phyloP scores from a whole-genome alignment of 2,797 vertebrate genomes.

The Lophius americanus region DNA sequence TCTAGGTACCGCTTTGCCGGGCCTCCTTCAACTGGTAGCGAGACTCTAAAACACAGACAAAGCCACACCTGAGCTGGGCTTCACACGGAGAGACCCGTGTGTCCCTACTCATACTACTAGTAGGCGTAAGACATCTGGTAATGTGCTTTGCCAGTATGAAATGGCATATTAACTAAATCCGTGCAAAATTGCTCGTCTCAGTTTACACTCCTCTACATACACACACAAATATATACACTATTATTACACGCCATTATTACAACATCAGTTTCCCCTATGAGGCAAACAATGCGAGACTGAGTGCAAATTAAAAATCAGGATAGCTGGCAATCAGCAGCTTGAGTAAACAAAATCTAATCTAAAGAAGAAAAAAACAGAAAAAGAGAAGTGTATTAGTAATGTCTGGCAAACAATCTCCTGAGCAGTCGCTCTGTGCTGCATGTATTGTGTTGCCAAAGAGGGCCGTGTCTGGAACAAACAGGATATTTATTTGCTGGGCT shows the following conservation, averaged over 20 bases:
- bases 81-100: constrained; percentile 43
- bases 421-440: background rate
- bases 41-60: constrained; percentile 18
- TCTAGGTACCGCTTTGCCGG: constrained; percentile 62
- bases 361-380: constrained; percentile 1
- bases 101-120: constrained; percentile 44
- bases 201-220: constrained; percentile 61
- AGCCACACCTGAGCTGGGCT: constrained; percentile 18
- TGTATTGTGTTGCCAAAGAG: constrained; percentile 7
- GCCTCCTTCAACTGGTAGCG: constrained; percentile 17
- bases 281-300: constrained; percentile 22
- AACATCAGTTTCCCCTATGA: constrained; percentile 36
- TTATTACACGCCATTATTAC: constrained; percentile 17
- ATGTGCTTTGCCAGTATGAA: constrained; percentile 66
- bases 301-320: constrained; percentile 19
- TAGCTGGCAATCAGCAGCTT: constrained; percentile 7
- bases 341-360: constrained; percentile 22
- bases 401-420: background rate
- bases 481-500: background rate
- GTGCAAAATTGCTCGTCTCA: constrained; percentile 67
- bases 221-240: constrained; percentile 47
- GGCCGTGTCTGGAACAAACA: constrained; percentile 15
- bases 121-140: constrained; percentile 68
- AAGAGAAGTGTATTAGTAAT: constrained; percentile 4
- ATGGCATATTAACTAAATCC: constrained; percentile 66